A percentile compares a stretch with the other conserved stretches of the same genome.
Conservation (phyloP, 2,797 vertebrate genomes). For the Pangasius krempfi region DNA sequence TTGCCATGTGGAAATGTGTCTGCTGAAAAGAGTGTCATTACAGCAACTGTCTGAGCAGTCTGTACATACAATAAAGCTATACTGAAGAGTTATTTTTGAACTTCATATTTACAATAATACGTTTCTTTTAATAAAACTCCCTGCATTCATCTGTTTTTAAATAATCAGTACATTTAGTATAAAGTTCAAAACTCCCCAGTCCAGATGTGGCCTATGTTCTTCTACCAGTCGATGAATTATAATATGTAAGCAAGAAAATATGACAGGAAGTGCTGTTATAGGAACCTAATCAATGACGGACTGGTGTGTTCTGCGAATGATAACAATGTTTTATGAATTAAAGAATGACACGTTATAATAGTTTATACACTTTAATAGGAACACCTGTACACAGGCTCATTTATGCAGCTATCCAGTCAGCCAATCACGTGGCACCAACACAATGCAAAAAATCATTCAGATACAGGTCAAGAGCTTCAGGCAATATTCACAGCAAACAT, state of each 20-base stretch:
- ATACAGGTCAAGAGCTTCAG: too few relatives aligned
- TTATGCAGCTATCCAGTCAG: too few relatives aligned
- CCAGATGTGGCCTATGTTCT: background rate
- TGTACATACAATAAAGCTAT: conserved; percentile 3
- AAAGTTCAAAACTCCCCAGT: background rate
- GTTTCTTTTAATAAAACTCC: conserved; percentile 3
- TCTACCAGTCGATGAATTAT: background rate
- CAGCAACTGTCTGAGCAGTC: conserved; percentile 8
- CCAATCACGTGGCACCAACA: too few relatives aligned
- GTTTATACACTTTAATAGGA: background rate
- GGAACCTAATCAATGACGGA: background rate
- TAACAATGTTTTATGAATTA: background rate
- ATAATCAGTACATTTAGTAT: background rate
- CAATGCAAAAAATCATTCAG: too few relatives aligned
- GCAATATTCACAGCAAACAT: too few relatives aligned
- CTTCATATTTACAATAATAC: background rate
- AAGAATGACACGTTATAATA: background rate
- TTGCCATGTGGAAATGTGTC: conserved; percentile 34
- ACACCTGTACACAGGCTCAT: too few relatives aligned
- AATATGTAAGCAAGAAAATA: conserved; percentile 4
- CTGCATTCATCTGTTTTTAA: background rate
- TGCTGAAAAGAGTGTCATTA: conserved; percentile 25
- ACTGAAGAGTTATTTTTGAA: background rate
- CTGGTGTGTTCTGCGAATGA: background rate
- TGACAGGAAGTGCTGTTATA: background rate